phyloP scores from a whole-genome alignment of 2,888 invertebrate species.

The Scaptomyza polygonia region DNA sequence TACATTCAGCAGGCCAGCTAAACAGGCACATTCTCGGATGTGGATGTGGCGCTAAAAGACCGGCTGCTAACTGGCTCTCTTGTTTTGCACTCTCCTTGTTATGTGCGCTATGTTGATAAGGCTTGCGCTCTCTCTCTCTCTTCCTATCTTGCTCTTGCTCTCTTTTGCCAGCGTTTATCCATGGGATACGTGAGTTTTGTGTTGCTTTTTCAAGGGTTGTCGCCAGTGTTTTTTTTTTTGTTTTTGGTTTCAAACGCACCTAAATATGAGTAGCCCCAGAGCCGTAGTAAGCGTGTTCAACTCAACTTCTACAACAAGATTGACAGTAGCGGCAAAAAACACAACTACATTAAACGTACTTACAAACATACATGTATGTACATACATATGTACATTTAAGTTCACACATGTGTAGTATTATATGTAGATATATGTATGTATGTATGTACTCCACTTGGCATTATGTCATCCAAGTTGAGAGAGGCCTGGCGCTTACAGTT shows the following conservation, averaged over 20 bases:
- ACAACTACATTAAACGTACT: conserved; percentile 7
- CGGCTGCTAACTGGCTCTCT: conserved; percentile 54
- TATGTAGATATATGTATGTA: conserved; percentile 21
- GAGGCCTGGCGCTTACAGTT: conserved; percentile 56
- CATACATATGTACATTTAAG: conserved; percentile 1
- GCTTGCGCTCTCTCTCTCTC: too few species aligned
- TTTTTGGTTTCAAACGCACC: conserved; percentile 45
- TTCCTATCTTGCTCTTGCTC: conserved; percentile 6
- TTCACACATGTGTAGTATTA: conserved; percentile 8
- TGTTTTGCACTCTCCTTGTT: too few species aligned
- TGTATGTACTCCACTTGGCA: conserved; percentile 51
- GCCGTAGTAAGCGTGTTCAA: conserved; percentile 41
- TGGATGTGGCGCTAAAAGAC: conserved; percentile 64
- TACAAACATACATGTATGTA: conserved; percentile 3
- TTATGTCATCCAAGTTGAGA: conserved; percentile 71
- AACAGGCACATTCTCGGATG: conserved; percentile 35
- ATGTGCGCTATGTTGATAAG: too few species aligned
- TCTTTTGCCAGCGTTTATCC: conserved; percentile 50
- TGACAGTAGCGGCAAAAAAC: conserved; percentile 13
- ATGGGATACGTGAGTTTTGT: conserved; percentile 47
- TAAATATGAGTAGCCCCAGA: conserved; percentile 43
- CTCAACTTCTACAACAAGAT: conserved; percentile 25
- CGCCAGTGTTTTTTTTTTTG: conserved; percentile 31
- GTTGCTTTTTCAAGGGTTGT: conserved; percentile 58
- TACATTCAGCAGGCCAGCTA: conserved; percentile 47